Percentiles rank a stretch among this genome's conserved stretches.
phyloP scores from a whole-genome alignment of 1,140 invertebrate genomes.

The Zaprionus vittiger region DNA sequence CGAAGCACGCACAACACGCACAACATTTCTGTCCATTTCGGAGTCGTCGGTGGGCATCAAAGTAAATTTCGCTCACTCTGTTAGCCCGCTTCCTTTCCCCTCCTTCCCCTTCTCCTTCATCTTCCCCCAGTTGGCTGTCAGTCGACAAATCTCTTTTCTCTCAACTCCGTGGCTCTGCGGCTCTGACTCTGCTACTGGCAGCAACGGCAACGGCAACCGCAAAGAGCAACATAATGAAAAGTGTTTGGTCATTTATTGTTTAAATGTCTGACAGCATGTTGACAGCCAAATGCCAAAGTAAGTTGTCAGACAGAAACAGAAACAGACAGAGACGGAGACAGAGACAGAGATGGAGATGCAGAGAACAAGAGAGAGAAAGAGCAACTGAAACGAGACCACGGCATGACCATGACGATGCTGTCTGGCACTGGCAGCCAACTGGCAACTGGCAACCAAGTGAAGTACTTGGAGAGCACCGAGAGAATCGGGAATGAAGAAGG shows the following conservation, averaged over 20 bases:
- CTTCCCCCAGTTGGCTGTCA: constrained; percentile 19
- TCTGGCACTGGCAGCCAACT: constrained; percentile 42
- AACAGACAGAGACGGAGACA: constrained; percentile 22
- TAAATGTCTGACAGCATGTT: constrained; percentile 81
- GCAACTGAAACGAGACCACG: constrained; percentile 43
- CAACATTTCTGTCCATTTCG: constrained; percentile 21
- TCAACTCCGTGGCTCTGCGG: constrained; percentile 5
- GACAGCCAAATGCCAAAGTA: constrained; percentile 82
- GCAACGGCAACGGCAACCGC: constrained; percentile 65
- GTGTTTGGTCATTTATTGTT: constrained; percentile 83
- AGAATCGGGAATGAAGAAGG: constrained; percentile 15
- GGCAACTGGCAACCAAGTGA: constrained; percentile 18
- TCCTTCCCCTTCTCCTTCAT: not conserved
- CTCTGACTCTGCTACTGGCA: constrained; percentile 45
- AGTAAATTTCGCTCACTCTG: constrained; percentile 49
- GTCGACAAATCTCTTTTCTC: constrained; percentile 46
- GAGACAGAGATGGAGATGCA: constrained; percentile 21
- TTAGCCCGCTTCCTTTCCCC: not conserved
- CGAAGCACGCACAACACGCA: constrained; percentile 14
- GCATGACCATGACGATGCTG: constrained; percentile 41
- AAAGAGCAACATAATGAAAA: constrained; percentile 83
- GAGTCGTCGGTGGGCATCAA: constrained; percentile 45
- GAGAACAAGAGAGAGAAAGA: constrained; percentile 12
- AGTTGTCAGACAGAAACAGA: constrained; percentile 69
- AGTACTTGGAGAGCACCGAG: constrained; percentile 9